phyloP scores from a whole-genome alignment of 2,888 invertebrate species.

The Melipona bicolor region DNA sequence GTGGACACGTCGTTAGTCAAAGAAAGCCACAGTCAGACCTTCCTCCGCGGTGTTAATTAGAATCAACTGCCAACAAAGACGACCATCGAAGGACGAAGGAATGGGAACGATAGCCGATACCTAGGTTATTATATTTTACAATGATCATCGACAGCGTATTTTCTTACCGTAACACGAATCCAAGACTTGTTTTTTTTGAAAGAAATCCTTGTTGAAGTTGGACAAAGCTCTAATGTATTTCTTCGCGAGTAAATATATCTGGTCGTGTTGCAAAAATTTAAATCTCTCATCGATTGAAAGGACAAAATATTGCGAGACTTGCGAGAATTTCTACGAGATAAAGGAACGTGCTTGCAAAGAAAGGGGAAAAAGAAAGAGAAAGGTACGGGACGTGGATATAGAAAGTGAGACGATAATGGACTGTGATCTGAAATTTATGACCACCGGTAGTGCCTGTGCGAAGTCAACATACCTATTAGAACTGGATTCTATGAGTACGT shows the following conservation, averaged over 20 bases:
- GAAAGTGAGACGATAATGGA: not conserved
- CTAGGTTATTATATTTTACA: not conserved
- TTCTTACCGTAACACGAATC: constrained; percentile 2
- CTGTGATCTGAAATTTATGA: constrained; percentile 9
- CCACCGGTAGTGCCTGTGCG: constrained; percentile 15
- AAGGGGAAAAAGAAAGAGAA: not conserved
- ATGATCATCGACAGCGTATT: not conserved
- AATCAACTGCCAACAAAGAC: not conserved
- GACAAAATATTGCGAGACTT: not conserved
- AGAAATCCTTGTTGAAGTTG: not conserved
- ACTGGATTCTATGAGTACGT: constrained; percentile 40
- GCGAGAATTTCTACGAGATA: not conserved
- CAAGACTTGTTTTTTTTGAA: not conserved
- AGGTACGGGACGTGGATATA: not conserved
- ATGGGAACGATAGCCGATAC: not conserved
- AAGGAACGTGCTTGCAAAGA: not conserved
- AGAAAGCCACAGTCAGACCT: constrained; percentile 14
- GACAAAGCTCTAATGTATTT: not conserved
- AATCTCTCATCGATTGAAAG: not conserved
- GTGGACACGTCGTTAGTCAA: constrained; percentile 13
- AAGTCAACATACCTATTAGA: constrained; percentile 41
- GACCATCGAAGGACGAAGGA: not conserved
- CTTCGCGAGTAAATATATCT: not conserved
- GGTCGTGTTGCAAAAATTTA: not conserved
- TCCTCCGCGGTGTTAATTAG: not conserved